phyloP scores from a whole-genome alignment of 2,113 vertebrate genomes.

The Noturus placidus region DNA sequence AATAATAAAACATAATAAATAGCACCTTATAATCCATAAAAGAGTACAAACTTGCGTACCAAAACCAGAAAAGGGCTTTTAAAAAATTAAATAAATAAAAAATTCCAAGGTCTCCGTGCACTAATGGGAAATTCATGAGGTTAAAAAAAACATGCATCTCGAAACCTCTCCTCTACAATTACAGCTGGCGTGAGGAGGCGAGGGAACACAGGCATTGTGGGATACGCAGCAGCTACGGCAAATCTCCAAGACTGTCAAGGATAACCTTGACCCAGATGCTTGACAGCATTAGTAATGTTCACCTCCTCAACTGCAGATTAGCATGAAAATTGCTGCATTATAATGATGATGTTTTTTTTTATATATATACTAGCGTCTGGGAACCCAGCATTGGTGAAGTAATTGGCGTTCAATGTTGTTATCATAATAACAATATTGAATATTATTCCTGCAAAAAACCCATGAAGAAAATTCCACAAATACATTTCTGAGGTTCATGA shows the following conservation, averaged over 20 bases:
- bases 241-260: constrained; percentile 54
- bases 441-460: constrained; percentile 68
- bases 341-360: constrained; percentile 55
- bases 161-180: constrained; percentile 57
- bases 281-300: constrained; percentile 57
- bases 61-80: neutral
- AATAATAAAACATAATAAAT: neutral
- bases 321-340: constrained; percentile 58
- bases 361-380: constrained; percentile 44
- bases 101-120: neutral
- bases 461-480: constrained; percentile 11
- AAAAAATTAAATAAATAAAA: neutral
- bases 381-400: constrained; percentile 51
- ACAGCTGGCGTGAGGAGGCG: constrained; percentile 56
- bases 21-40: neutral
- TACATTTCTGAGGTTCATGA: neutral
- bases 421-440: constrained; percentile 67
- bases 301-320: constrained; percentile 49
- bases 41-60: neutral
- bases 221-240: constrained; percentile 45
- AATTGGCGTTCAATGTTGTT: constrained; percentile 61
- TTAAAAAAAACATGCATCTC: constrained; percentile 9
- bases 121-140: neutral
- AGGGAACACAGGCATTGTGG: constrained; percentile 47
- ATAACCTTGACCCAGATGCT: constrained; percentile 58